These are phyloP conservation scores for Agrochola macilenta DNA, from an alignment of 2,888 invertebrate genomes.

Conservation along the genomic window DNA sequence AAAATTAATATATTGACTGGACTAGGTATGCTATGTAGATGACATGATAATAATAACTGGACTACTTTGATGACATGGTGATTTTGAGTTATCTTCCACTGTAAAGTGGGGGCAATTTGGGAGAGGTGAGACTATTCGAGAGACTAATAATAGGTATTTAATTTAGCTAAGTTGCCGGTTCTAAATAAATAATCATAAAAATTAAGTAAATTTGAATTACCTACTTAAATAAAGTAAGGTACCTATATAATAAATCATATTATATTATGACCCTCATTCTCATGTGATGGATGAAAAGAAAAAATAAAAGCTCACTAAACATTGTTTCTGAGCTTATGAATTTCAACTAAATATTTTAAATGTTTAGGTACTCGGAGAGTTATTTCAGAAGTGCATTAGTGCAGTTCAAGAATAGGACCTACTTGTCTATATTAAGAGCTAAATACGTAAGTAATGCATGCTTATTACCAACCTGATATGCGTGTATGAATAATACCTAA, in stretches of 20 bases:
- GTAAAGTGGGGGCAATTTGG: neutral
- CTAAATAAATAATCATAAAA: no score
- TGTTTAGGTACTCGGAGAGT: slow-evolving; percentile 22
- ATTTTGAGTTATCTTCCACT: neutral
- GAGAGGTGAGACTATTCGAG: neutral
- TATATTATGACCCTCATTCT: neutral
- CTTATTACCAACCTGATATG: slow-evolving; percentile 23
- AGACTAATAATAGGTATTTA: neutral
- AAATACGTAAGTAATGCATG: slow-evolving; percentile 50
- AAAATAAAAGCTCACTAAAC: neutral
- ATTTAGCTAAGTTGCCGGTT: no score
- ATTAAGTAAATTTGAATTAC: no score
- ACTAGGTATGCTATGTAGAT: neutral
- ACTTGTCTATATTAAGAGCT: slow-evolving; percentile 51
- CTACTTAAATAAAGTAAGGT: no score
- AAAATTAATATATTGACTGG: neutral
- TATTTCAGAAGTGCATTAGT: slow-evolving; percentile 50
- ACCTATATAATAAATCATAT: no score
- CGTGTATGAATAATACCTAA: slow-evolving; percentile 1
- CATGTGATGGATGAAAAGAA: neutral
- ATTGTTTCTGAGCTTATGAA: neutral
- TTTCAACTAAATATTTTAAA: neutral
- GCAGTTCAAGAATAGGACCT: slow-evolving; percentile 45
- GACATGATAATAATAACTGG: neutral
- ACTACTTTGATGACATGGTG: neutral